A percentile compares a stretch with the other conserved stretches of the same genome.
Conservation (phyloP, 2,888 invertebrate species). For the Lutraria lutraria region DNA sequence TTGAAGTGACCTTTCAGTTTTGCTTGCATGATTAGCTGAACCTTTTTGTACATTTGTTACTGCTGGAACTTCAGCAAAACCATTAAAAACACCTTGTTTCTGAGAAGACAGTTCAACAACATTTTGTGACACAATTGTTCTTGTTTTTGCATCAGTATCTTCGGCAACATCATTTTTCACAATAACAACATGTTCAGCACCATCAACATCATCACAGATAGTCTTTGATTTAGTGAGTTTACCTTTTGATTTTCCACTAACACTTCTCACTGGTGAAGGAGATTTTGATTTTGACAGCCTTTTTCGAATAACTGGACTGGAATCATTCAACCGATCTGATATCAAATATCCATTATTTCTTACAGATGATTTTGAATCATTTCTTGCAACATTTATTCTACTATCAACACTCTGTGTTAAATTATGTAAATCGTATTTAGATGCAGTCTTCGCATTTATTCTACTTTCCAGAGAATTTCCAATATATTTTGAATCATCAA, state of each 20-base stretch:
- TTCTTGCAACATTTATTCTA: background rate
- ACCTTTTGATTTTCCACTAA: background rate
- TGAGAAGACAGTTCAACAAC: background rate
- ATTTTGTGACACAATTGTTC: constrained; percentile 3
- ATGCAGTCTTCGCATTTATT: background rate
- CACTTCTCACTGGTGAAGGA: constrained; percentile 1
- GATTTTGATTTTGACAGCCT: constrained; percentile 50
- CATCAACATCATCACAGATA: constrained; percentile 18
- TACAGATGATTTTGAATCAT: background rate
- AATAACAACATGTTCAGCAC: background rate
- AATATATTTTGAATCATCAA: background rate
- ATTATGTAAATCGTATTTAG: background rate
- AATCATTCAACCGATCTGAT: constrained; percentile 30
- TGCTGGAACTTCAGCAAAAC: background rate
- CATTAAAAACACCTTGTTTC: background rate
- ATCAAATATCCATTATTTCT: constrained; percentile 47
- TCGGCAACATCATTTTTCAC: background rate
- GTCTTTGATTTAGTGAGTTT: constrained; percentile 19
- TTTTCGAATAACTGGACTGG: background rate
- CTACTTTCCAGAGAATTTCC: background rate
- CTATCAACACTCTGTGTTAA: background rate
- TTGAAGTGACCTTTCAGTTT: constrained; percentile 15
- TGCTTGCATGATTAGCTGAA: background rate
- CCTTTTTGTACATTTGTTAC: background rate
- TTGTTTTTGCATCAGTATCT: background rate